Percentiles rank a stretch among this genome's conserved stretches.
These are phyloP conservation scores for Drosophila koepferae DNA, from an alignment of 2,888 invertebrate species.

Conservation along the genomic window DNA sequence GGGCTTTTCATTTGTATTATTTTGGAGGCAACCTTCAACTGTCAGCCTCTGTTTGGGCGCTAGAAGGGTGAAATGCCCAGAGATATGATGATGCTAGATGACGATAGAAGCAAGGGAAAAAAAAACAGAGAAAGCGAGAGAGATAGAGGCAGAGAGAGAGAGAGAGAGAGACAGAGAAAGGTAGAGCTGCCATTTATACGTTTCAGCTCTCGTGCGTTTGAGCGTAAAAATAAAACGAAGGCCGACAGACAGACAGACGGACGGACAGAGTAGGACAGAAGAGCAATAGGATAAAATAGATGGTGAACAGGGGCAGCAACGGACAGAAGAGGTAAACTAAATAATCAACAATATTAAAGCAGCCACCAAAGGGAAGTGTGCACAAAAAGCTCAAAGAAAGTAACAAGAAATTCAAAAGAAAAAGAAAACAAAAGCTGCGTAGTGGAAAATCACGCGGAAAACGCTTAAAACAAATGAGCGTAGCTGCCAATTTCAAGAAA, in stretches of 20 bases:
- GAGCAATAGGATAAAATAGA: conserved; percentile 2
- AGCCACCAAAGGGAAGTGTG: conserved; percentile 30
- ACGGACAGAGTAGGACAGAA: conserved; percentile 5
- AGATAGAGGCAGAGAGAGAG: background rate
- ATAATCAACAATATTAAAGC: conserved; percentile 79
- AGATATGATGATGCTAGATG: conserved; percentile 60
- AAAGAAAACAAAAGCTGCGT: conserved; percentile 30
- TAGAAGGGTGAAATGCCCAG: conserved; percentile 76
- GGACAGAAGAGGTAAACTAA: conserved; percentile 54
- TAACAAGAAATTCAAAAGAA: conserved; percentile 22
- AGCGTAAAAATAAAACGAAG: conserved; percentile 80
- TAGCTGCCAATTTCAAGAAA: conserved; percentile 19
- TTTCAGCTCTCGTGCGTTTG: conserved; percentile 80
- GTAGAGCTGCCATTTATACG: conserved; percentile 73
- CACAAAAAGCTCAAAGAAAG: conserved; percentile 37
- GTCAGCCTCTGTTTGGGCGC: conserved; percentile 63
- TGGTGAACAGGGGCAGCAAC: conserved; percentile 1
- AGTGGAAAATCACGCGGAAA: conserved; percentile 64
- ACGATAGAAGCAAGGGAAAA: conserved; percentile 32
- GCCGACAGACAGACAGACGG: conserved; percentile 17
- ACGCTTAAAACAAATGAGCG: conserved; percentile 69
- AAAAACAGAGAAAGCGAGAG: conserved; percentile 3
- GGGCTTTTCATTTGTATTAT: conserved; percentile 35
- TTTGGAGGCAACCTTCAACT: conserved; percentile 73
- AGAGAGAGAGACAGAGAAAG: background rate